Percentiles rank a stretch among this genome's conserved stretches.
Evolutionary conservation across 2,797 vertebrate species (phyloP).

Genomic region (Tamandua tetradactyla): DNA sequence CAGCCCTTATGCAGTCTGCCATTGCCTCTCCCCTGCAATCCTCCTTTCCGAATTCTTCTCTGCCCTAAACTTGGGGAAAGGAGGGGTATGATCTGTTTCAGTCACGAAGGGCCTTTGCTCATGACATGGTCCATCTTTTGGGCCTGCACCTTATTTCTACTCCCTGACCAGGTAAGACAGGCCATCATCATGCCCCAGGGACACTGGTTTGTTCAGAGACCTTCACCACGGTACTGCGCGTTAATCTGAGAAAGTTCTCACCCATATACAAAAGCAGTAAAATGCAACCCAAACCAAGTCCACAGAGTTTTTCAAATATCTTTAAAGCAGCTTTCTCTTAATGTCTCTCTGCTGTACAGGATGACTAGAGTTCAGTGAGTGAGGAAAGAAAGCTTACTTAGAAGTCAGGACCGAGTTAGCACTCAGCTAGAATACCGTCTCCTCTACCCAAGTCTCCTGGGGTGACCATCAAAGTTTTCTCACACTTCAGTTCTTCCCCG

Average conservation of each 20-base stretch:
- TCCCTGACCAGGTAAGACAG: not conserved
- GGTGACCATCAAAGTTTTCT: not conserved
- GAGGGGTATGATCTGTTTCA: not conserved
- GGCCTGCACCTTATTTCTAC: not conserved
- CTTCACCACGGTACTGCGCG: not conserved
- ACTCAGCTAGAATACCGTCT: not conserved
- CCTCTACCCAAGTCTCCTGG: not conserved
- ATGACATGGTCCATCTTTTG: not conserved
- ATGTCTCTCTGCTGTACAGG: not conserved
- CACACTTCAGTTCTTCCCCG: not conserved
- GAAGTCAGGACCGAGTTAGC: not conserved
- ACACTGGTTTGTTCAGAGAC: not conserved
- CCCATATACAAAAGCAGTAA: not conserved
- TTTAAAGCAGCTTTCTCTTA: not conserved
- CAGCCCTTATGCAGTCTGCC: too few relatives aligned
- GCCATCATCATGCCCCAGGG: not conserved
- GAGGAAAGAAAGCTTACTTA: not conserved
- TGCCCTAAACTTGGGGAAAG: not conserved
- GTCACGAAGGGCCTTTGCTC: not conserved
- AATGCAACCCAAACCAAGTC: not conserved
- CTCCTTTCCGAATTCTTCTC: not conserved
- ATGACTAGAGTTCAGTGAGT: not conserved
- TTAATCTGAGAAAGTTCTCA: not conserved
- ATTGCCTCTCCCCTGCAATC: not conserved
- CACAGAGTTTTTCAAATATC: not conserved